Evolutionary conservation across 2,888 invertebrate species (phyloP).

Genomic region (Cryptocephalus primarius): DNA sequence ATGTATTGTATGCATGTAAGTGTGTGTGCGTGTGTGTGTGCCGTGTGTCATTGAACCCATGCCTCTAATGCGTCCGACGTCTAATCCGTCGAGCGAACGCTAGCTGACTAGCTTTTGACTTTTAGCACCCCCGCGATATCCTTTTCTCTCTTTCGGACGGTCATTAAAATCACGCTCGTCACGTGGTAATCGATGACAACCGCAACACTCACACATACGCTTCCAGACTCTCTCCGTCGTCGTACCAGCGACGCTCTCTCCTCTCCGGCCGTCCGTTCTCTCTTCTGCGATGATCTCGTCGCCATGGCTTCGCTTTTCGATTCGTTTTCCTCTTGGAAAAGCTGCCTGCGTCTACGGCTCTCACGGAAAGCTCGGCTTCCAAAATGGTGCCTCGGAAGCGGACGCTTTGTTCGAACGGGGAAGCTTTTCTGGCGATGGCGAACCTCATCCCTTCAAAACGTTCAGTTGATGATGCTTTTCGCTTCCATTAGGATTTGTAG

Average conservation of each 20-base stretch:
- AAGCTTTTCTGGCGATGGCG: too few relatives aligned
- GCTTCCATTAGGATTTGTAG: too few relatives aligned
- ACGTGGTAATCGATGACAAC: conserved; percentile 64
- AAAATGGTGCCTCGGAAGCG: too few relatives aligned
- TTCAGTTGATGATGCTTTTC: too few relatives aligned
- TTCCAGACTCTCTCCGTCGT: too few relatives aligned
- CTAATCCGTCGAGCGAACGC: conserved; percentile 16
- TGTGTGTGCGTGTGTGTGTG: conserved; percentile 7
- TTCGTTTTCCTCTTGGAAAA: background rate
- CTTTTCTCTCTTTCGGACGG: conserved; percentile 38
- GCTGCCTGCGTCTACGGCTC: background rate
- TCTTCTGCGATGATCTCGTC: background rate
- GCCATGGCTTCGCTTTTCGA: background rate
- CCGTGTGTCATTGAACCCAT: conserved; percentile 33
- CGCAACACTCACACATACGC: conserved; percentile 12
- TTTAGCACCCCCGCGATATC: conserved; percentile 46
- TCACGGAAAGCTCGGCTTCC: too few relatives aligned
- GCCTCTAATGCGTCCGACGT: conserved; percentile 20
- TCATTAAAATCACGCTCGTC: conserved; percentile 59
- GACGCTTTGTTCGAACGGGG: too few relatives aligned
- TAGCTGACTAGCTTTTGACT: conserved; percentile 19
- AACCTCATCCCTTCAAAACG: too few relatives aligned
- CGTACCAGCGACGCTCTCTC: background rate
- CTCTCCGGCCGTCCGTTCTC: background rate
- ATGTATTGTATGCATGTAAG: conserved; percentile 11